Conservation (phyloP, 2,888 invertebrate species). For the Limenitis camilla region DNA sequence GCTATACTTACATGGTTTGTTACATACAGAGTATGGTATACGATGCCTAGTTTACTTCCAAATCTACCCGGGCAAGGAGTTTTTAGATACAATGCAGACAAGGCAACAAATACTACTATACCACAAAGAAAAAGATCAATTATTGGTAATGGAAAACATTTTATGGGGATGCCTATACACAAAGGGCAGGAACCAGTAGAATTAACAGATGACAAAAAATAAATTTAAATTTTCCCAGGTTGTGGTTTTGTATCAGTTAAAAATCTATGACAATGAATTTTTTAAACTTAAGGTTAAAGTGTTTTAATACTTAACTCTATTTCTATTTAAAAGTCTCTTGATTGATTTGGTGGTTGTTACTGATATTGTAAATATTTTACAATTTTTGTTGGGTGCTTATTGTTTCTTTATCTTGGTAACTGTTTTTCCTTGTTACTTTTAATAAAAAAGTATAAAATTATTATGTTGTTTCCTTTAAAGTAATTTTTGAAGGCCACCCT, state of each 20-base stretch:
- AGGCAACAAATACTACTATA: constrained; percentile 38
- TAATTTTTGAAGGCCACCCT: no score
- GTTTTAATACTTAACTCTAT: no score
- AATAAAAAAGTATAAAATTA: no score
- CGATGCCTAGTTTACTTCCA: constrained; percentile 76
- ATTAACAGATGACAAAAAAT: constrained; percentile 50
- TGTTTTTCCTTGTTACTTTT: no score
- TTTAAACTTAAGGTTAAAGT: background rate
- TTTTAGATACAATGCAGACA: constrained; percentile 83
- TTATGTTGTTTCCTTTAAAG: no score
- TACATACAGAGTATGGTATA: constrained; percentile 88
- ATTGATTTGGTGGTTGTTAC: no score
- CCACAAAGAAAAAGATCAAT: constrained; percentile 55
- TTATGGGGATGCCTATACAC: constrained; percentile 88
- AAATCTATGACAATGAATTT: background rate
- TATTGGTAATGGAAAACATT: constrained; percentile 72
- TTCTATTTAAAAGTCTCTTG: background rate
- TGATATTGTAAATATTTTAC: no score
- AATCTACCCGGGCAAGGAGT: constrained; percentile 84
- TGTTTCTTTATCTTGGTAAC: no score
- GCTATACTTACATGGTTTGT: constrained; percentile 93
- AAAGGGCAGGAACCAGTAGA: constrained; percentile 51
- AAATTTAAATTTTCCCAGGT: constrained; percentile 4
- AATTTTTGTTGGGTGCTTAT: no score
- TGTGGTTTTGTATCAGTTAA: constrained; percentile 3